Evolutionary conservation across 2,113 vertebrate species (phyloP).

Genomic region (Myiopsitta monachus): DNA sequence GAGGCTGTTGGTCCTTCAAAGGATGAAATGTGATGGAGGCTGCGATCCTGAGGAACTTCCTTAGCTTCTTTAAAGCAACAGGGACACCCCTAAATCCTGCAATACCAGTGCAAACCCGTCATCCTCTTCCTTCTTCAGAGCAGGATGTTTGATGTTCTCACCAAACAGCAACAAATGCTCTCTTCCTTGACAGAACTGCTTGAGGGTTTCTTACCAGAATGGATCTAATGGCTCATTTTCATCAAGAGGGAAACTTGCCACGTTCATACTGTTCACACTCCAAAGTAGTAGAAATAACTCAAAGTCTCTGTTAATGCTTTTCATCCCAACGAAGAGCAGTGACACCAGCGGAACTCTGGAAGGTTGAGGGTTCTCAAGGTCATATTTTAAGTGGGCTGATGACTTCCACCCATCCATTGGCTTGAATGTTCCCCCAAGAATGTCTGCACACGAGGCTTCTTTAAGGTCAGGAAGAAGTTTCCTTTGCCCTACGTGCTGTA

Average conservation of each 20-base stretch:
- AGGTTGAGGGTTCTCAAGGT: neutral
- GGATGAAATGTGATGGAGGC: neutral
- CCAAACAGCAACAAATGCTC: neutral
- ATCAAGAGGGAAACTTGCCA: neutral
- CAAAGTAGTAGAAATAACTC: neutral
- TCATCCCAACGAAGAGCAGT: neutral
- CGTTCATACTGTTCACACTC: fast-evolving
- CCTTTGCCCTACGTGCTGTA: neutral
- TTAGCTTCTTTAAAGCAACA: neutral
- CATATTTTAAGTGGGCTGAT: fast-evolving
- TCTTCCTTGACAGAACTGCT: neutral
- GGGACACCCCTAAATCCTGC: neutral
- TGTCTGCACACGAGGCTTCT: neutral
- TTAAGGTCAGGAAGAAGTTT: neutral
- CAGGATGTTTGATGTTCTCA: neutral
- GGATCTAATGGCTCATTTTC: neutral
- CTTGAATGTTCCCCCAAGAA: neutral
- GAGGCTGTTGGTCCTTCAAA: neutral
- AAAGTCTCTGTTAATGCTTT: neutral
- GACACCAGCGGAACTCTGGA: neutral
- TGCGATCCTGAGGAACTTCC: neutral
- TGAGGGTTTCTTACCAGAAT: neutral
- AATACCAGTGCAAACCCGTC: fast-evolving
- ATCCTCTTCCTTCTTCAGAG: neutral
- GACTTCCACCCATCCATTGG: neutral